Evolutionary conservation across 2,797 vertebrate species (phyloP).

Genomic region (Phoebastria nigripes): DNA sequence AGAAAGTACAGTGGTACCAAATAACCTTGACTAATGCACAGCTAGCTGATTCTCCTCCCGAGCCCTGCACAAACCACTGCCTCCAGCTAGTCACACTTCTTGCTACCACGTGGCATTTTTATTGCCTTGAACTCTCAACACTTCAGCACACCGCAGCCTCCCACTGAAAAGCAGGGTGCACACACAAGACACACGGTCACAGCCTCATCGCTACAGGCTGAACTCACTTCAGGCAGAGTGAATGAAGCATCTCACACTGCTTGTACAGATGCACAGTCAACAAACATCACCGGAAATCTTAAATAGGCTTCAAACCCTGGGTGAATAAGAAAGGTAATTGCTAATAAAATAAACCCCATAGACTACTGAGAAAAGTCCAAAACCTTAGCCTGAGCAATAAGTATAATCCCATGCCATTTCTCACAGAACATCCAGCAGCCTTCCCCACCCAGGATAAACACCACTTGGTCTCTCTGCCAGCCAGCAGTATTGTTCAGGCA

Average conservation of each 20-base stretch:
- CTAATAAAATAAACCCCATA: not conserved
- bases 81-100: not conserved
- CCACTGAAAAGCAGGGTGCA: not conserved
- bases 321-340: not conserved
- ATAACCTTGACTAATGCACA: rapidly evolving
- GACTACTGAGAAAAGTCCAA: not conserved
- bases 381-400: not conserved
- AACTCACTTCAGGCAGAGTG: rapidly evolving
- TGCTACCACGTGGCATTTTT: not conserved
- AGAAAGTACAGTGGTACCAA: not conserved
- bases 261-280: not conserved
- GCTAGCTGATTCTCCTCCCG: not conserved
- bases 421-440: not conserved
- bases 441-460: not conserved
- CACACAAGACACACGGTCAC: rapidly evolving
- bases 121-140: not conserved
- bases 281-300: not conserved
- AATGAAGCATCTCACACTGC: rapidly evolving
- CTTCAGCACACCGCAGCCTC: not conserved
- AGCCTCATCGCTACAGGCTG: not conserved
- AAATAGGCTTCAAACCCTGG: not conserved
- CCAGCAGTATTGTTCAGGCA: not conserved
- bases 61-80: not conserved
- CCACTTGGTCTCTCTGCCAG: rapidly evolving
- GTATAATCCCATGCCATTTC: not conserved